phyloP scores from a whole-genome alignment of 2,888 invertebrate species.

The Spatulosminthurus flaviceps region DNA sequence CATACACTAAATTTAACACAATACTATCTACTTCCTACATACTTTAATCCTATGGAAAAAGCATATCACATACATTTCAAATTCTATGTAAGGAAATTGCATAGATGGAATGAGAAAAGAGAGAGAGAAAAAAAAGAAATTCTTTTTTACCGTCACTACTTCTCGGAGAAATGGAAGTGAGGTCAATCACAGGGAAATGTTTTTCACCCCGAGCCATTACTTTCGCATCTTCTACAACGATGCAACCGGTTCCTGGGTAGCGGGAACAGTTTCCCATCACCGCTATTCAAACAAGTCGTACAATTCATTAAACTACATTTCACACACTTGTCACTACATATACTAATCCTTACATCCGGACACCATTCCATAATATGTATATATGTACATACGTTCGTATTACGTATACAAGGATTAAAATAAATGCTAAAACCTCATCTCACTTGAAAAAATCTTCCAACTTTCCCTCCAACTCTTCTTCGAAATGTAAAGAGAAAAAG shows the following conservation, averaged over 20 bases:
- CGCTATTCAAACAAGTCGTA: conserved; percentile 54
- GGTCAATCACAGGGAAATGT: conserved; percentile 74
- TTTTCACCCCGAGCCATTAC: conserved; percentile 88
- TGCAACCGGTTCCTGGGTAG: conserved; percentile 79
- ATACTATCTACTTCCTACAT: not conserved
- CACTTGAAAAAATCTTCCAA: conserved; percentile 1
- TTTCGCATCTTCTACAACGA: conserved; percentile 87
- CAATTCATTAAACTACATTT: conserved; percentile 40
- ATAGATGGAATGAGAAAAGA: not conserved
- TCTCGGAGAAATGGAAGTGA: conserved; percentile 70
- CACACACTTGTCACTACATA: not conserved
- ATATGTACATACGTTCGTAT: not conserved
- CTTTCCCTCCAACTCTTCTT: conserved; percentile 9
- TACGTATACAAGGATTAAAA: not conserved
- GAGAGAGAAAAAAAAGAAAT: conserved; percentile 16
- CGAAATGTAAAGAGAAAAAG: too few species aligned
- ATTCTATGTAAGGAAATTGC: not conserved
- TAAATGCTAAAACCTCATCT: not conserved
- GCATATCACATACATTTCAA: not conserved
- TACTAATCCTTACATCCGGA: conserved; percentile 1
- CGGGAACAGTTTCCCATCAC: conserved; percentile 63
- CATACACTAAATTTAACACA: not conserved
- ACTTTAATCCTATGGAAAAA: not conserved
- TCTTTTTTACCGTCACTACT: conserved; percentile 75
- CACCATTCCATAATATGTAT: not conserved